Base-by-base conservation (phyloP, 1,140 invertebrate genomes). In the Neodiprion fabricii region DNA sequence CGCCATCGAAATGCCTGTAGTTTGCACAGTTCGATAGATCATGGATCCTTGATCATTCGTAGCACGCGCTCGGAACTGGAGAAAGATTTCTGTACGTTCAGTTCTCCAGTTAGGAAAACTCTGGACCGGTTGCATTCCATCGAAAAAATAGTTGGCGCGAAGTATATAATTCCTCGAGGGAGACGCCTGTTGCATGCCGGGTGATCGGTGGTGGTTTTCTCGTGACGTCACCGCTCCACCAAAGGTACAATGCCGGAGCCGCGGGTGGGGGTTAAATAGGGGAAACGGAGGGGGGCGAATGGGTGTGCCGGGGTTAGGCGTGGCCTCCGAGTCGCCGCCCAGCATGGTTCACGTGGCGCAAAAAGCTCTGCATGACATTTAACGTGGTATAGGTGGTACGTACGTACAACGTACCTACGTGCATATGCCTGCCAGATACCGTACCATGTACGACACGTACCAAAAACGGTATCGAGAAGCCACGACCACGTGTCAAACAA, bases 171-270 rank as follows among this genome's bases (percentile, higher is more conserved):
- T 61, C 53, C 53, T 61, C 53, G 14, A 14, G 40, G 21, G 48
- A 79, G 81, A 77, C 82, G 84, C 87, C 87, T 88, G 87, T 88
- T 88, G 87, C 87, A 87, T 85, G 85, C 74, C 73, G 48, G 70
- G 53, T 61, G 53, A 17, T 61, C n/a, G 53, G 53, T 17, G 53
- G 53, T 61, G 53, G 75, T 74, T 80, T 77, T 70, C 67, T 71
- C 72, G 77, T 86, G 84, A 85, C 83, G 85, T 84, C 84, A 83
- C 75, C 66, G 48, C 69, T 53, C 0, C 9, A 61, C 53, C n/a
- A 61, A 61, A 61, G n/a, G 11, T 5, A 40, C 1, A 40, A 40
- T 3, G 5, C 28, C 5, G 28, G 48, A 28, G 72, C 67, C 74
- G 75, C 75, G 74, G 74, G 74, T 50, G 72, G 48, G 61, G 69